Conservation (phyloP, 2,113 vertebrate species). For the Turdus rufiventris region DNA sequence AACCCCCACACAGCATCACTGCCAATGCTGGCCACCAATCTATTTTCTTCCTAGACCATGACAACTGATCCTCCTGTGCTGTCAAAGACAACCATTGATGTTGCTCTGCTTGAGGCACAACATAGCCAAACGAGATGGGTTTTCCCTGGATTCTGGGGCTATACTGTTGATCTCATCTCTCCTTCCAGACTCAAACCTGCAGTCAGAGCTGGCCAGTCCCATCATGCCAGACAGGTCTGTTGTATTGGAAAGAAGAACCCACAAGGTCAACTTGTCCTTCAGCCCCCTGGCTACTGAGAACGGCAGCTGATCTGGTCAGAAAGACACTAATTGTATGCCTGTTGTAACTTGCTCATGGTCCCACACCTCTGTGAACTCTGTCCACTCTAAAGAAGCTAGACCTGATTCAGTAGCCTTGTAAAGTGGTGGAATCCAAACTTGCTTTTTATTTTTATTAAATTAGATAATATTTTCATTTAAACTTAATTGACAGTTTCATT, state of each 20-base stretch:
- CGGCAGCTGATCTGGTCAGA: not conserved
- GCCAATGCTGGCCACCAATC: no score
- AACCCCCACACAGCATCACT: rapidly evolving
- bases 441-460: not conserved
- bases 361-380: not conserved
- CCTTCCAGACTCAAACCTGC: not conserved
- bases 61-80: not conserved
- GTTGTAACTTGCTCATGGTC: not conserved
- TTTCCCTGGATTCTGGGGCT: not conserved
- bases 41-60: not conserved
- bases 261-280: not conserved
- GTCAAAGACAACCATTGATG: not conserved
- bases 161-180: not conserved
- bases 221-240: not conserved
- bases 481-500: not conserved
- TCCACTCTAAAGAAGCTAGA: not conserved
- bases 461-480: not conserved
- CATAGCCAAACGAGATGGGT: not conserved
- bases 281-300: not conserved
- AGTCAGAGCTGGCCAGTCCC: not conserved
- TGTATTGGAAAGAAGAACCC: no score
- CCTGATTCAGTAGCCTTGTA: not conserved
- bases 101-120: not conserved
- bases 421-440: not conserved
- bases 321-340: not conserved